These are phyloP conservation scores for Channallabes apus DNA, from an alignment of 2,797 vertebrate species.

Conservation along the genomic window DNA sequence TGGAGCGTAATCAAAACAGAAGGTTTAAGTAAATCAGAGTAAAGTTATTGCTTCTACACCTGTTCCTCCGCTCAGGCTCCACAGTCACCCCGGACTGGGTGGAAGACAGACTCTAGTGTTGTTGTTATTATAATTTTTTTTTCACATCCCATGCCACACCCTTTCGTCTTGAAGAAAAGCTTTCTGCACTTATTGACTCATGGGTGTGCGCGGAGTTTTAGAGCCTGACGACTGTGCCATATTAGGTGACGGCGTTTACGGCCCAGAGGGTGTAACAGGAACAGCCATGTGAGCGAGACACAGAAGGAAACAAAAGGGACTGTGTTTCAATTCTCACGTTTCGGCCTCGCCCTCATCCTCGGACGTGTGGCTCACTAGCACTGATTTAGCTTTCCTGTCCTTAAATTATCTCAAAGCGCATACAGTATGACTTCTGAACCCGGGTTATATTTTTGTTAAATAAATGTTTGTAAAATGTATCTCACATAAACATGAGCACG, in stretches of 20 bases:
- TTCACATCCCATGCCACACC: slow-evolving; percentile 70
- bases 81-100: not conserved
- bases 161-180: slow-evolving; percentile 68
- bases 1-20: not conserved
- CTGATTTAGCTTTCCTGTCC: slow-evolving; percentile 11
- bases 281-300: slow-evolving; percentile 65
- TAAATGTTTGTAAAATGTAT: no score
- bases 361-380: not conserved
- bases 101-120: slow-evolving; percentile 54
- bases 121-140: slow-evolving; percentile 60
- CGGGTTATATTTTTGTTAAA: not conserved
- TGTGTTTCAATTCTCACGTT: slow-evolving; percentile 61
- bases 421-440: no score
- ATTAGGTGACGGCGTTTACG: slow-evolving; percentile 75
- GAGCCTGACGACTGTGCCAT: slow-evolving; percentile 71
- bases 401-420: not conserved
- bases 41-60: not conserved
- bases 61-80: not conserved
- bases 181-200: slow-evolving; percentile 66
- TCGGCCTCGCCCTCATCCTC: slow-evolving; percentile 50
- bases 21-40: not conserved
- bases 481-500: no score
- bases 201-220: slow-evolving; percentile 74
- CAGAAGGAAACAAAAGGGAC: slow-evolving; percentile 62
- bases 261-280: slow-evolving; percentile 75